Evolutionary conservation across 2,113 vertebrate genomes (phyloP).

Genomic region (Pseudopodoces humilis): DNA sequence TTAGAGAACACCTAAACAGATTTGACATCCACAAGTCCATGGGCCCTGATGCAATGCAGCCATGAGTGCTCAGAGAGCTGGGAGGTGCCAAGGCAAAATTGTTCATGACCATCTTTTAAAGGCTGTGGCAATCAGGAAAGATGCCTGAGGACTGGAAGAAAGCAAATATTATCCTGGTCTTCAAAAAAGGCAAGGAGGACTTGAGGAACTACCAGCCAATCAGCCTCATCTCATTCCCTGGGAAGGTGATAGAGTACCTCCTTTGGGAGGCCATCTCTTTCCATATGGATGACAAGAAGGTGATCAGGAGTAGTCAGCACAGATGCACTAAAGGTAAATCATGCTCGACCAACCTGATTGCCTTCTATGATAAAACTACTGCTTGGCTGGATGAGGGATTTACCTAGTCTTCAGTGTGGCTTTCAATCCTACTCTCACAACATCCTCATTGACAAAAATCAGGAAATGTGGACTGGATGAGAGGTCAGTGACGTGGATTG

Average conservation of each 20-base stretch:
- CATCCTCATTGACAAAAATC: not conserved
- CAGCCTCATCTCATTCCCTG: not conserved
- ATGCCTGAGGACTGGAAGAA: not conserved
- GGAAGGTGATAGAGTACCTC: not conserved
- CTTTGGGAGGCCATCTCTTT: not conserved
- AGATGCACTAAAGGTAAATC: not conserved
- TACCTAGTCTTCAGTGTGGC: not conserved
- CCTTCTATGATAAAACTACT: not conserved
- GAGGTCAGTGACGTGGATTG: not conserved
- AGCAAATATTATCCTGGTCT: not conserved
- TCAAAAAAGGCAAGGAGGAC: not conserved
- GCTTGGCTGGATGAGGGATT: not conserved
- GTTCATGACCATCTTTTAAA: not conserved
- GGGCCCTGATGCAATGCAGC: fast-evolving
- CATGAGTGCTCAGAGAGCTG: not conserved
- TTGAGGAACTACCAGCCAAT: not conserved
- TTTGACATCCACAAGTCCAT: not conserved
- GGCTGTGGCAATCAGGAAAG: not conserved
- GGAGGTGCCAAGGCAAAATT: not conserved
- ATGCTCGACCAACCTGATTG: not conserved
- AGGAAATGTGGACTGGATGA: not conserved
- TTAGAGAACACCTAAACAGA: not conserved
- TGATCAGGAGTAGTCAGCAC: not conserved
- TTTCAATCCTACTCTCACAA: not conserved
- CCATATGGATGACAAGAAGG: not conserved